phyloP scores from a whole-genome alignment of 1,140 invertebrate genomes.

The Zeugodacus cucurbitae region DNA sequence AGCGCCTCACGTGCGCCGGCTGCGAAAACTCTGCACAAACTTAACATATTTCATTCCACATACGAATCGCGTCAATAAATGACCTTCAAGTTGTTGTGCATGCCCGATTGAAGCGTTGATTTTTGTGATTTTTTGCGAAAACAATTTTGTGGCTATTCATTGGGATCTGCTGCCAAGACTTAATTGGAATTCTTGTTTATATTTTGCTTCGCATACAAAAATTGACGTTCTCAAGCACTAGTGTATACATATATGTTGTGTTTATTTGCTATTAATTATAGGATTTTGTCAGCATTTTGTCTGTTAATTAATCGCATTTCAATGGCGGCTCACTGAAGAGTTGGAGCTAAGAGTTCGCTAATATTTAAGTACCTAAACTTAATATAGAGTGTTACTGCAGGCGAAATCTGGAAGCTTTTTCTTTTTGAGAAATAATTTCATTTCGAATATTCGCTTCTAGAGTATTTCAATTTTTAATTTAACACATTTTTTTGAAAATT shows the following conservation, averaged over 20 bases:
- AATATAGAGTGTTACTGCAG: no score
- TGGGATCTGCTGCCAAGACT: not conserved
- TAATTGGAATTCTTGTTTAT: not conserved
- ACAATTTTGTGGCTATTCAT: not conserved
- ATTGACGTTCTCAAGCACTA: not conserved
- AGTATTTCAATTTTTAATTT: no score
- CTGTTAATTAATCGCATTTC: not conserved
- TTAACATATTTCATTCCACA: not conserved
- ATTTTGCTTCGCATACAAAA: not conserved
- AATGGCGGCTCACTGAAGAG: not conserved
- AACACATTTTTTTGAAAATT: no score
- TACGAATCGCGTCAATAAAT: not conserved
- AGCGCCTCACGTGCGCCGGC: no score
- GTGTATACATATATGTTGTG: not conserved
- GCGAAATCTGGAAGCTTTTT: no score
- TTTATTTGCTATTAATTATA: not conserved
- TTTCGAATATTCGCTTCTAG: no score
- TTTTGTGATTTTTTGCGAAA: not conserved
- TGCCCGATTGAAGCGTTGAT: not conserved
- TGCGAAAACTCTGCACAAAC: not conserved
- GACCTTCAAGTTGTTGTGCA: not conserved
- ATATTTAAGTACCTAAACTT: no score
- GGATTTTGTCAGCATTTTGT: not conserved
- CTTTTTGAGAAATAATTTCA: no score
- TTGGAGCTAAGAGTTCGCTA: not conserved